A percentile compares a stretch with the other conserved stretches of the same genome.
Evolutionary conservation across 2,113 vertebrate species (phyloP).

Genomic region (Erythrocebus patas): DNA sequence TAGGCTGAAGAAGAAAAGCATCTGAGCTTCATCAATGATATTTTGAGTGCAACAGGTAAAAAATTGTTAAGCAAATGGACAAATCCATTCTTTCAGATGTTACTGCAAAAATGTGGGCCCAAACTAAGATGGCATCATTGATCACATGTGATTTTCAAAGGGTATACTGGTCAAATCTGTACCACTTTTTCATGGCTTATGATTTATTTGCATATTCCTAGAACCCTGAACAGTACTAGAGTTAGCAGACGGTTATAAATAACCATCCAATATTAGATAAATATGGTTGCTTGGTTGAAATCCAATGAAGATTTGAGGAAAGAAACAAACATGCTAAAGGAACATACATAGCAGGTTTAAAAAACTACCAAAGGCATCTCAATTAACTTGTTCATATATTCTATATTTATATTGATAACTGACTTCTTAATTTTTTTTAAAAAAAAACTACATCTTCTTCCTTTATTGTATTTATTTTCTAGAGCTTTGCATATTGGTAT

Average conservation of each 20-base stretch:
- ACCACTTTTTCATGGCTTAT: background rate
- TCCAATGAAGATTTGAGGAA: background rate
- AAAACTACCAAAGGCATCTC: background rate
- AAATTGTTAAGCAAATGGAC: background rate
- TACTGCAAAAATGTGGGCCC: background rate
- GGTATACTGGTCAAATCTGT: background rate
- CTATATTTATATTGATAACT: background rate
- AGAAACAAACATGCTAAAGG: background rate
- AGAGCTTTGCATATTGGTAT: background rate
- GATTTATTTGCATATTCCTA: background rate
- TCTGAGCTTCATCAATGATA: background rate
- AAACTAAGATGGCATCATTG: background rate
- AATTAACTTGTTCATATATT: background rate
- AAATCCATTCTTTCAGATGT: background rate
- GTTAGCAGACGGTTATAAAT: background rate
- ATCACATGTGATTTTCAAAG: background rate
- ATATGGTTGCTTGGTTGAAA: background rate
- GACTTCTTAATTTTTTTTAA: background rate
- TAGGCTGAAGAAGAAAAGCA: background rate
- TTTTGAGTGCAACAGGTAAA: background rate
- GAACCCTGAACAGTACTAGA: background rate
- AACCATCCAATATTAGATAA: background rate
- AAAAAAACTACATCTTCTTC: background rate
- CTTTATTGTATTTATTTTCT: background rate
- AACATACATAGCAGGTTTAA: background rate